A percentile compares a stretch with the other conserved stretches of the same genome.
These are phyloP conservation scores for Rissa tridactyla DNA, from an alignment of 2,113 vertebrate species.

Conservation along the genomic window DNA sequence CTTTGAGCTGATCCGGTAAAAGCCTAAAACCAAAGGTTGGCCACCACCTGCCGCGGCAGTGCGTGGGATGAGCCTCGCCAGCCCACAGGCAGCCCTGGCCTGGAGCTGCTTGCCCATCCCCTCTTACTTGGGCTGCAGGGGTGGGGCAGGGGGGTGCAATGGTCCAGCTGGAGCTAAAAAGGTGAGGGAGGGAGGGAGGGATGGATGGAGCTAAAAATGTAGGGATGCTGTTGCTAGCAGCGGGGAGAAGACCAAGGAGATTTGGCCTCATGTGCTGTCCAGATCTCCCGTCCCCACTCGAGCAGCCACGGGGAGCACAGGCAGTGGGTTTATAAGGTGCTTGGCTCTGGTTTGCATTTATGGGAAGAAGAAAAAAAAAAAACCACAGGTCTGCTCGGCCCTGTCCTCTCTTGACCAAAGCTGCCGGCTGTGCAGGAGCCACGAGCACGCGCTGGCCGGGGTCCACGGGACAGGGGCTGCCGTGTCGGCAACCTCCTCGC, in stretches of 20 bases:
- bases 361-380: neutral
- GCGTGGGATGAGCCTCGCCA: neutral
- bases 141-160: neutral
- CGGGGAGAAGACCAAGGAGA: accelerated
- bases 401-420: neutral
- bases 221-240: neutral
- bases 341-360: neutral
- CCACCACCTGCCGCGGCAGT: accelerated
- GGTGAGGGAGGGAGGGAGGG: neutral
- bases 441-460: accelerated
- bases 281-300: neutral
- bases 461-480: neutral
- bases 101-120: neutral
- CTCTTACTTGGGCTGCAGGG: neutral
- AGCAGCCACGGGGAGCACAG: neutral
- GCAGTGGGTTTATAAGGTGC: neutral
- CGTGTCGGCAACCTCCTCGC: neutral
- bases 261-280: accelerated
- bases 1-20: neutral
- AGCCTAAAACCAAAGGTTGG: neutral
- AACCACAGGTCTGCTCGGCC: neutral
- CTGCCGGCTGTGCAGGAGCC: accelerated
- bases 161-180: neutral
- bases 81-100: neutral
- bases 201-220: neutral